phyloP scores from a whole-genome alignment of 2,113 vertebrate genomes.

The Eubucco bourcierii region DNA sequence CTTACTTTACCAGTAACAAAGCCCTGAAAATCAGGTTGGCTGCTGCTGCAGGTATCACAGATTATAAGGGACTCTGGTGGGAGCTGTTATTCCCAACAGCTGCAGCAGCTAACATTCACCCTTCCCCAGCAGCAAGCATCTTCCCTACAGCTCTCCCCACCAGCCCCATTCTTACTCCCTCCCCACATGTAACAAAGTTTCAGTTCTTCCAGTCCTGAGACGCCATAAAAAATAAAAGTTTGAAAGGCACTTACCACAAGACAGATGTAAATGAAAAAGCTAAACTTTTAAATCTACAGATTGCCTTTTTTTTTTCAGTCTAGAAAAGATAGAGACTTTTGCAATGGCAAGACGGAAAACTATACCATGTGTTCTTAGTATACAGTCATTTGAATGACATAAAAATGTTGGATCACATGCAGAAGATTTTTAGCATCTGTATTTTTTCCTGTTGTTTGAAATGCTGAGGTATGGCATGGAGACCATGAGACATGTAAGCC shows the following conservation, averaged over 20 bases:
- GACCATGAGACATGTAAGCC: background rate
- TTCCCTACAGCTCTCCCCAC: background rate
- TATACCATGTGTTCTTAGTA: background rate
- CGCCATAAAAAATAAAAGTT: background rate
- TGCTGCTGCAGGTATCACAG: background rate
- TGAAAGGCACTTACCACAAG: background rate
- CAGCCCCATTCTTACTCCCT: background rate
- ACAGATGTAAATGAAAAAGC: background rate
- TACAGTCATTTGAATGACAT: background rate
- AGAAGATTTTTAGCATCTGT: background rate
- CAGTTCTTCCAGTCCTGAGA: background rate
- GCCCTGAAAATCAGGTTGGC: background rate
- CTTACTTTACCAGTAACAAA: background rate
- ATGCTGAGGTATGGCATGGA: background rate
- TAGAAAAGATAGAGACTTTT: background rate
- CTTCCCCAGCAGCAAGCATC: background rate
- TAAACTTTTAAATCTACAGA: background rate
- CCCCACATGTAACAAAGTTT: background rate
- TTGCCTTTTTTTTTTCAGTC: background rate
- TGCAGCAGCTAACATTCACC: background rate
- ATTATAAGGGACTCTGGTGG: background rate
- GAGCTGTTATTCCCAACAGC: background rate
- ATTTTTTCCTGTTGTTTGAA: background rate
- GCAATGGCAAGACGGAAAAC: background rate
- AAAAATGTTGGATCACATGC: background rate